Evolutionary conservation across 2,113 vertebrate species (phyloP).

Genomic region (Miniopterus natalensis): DNA sequence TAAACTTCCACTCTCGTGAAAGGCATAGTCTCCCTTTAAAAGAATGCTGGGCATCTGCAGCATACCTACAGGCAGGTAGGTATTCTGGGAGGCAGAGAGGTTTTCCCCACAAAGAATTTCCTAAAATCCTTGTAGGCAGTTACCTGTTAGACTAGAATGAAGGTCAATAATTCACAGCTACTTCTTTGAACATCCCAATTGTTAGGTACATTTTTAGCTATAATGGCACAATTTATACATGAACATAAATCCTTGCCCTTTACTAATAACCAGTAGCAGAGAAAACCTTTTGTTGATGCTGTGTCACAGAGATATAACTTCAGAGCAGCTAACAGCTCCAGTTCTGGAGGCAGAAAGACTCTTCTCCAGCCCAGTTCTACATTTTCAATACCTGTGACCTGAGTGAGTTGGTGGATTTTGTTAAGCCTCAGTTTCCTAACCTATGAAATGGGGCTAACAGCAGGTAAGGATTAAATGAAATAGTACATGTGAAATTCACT

Average conservation of each 20-base stretch:
- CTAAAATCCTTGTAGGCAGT: neutral
- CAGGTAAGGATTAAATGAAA: neutral
- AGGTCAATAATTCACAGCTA: neutral
- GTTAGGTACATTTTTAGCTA: neutral
- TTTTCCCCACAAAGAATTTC: neutral
- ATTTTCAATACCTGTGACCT: neutral
- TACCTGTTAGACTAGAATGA: neutral
- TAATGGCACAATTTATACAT: neutral
- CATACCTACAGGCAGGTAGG: neutral
- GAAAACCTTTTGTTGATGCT: neutral
- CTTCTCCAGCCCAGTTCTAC: neutral
- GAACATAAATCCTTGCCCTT: neutral
- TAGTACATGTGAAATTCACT: neutral
- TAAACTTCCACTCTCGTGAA: neutral
- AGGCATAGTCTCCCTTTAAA: neutral
- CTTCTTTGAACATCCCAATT: neutral
- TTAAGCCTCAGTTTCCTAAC: neutral
- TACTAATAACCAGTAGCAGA: neutral
- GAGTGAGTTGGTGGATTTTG: neutral
- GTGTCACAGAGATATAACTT: neutral
- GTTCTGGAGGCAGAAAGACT: neutral
- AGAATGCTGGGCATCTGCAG: neutral
- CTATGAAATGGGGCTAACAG: neutral
- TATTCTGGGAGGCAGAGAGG: fast-evolving
- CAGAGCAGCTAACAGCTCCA: neutral